These are phyloP conservation scores for Sarcophaga bullata DNA, from an alignment of 1,140 invertebrate genomes.

Conservation along the genomic window DNA sequence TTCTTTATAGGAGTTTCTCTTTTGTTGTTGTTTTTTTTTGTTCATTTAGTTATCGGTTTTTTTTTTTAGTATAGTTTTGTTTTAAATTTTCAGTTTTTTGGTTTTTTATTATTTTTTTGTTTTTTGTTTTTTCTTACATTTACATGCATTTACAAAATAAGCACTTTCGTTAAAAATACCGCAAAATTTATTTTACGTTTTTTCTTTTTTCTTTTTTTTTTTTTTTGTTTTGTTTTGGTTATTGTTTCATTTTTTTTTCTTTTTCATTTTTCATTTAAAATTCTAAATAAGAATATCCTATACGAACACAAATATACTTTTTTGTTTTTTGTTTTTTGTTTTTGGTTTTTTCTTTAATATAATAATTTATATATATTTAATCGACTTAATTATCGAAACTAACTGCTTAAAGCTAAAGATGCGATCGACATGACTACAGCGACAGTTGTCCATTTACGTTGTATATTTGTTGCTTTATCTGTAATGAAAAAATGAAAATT, in stretches of 20 bases:
- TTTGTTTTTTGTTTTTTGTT: constrained; percentile 11
- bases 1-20: constrained; percentile 34
- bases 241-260: too few species aligned
- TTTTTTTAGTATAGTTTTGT: not conserved
- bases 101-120: not conserved
- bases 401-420: constrained; percentile 66
- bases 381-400: constrained; percentile 55
- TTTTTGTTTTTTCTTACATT: constrained; percentile 58
- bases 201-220: not conserved
- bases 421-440: constrained; percentile 65
- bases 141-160: constrained; percentile 66
- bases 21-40: constrained; percentile 31
- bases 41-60: constrained; percentile 42
- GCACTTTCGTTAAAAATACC: constrained; percentile 64
- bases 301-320: constrained; percentile 57
- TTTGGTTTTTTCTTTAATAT: not conserved
- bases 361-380: not conserved
- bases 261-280: constrained; percentile 49
- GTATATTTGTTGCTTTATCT: constrained; percentile 66
- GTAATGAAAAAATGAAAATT: constrained; percentile 34
- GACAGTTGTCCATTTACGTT: constrained; percentile 65
- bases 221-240: not conserved
- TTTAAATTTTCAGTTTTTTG: constrained; percentile 45
- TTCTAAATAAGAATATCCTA: constrained; percentile 62
- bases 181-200: constrained; percentile 64